A percentile compares a stretch with the other conserved stretches of the same genome.
phyloP scores from a whole-genome alignment of 2,888 invertebrate genomes.

The Agonopterix heracliana region DNA sequence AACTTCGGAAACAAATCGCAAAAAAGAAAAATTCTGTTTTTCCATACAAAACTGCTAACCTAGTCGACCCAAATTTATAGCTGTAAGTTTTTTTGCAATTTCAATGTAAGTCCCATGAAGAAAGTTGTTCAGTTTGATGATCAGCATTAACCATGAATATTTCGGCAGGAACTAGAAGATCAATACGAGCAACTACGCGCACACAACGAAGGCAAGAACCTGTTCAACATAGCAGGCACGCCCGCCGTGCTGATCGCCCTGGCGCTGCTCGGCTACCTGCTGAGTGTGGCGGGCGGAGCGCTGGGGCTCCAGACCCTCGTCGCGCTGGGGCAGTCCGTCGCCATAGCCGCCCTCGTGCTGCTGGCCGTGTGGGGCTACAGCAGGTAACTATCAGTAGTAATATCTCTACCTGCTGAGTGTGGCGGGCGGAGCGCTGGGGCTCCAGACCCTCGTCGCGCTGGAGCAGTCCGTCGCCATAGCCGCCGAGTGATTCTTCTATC shows the following conservation, averaged over 20 bases:
- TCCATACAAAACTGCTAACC: no score
- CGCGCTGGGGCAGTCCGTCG: conserved; percentile 83
- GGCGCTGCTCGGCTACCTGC: conserved; percentile 84
- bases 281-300: conserved; percentile 86
- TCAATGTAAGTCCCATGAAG: no score
- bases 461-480: conserved; percentile 85
- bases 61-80: no score
- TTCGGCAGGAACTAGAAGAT: conserved; percentile 86
- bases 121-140: no score
- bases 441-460: conserved; percentile 84
- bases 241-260: conserved; percentile 92
- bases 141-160: neutral
- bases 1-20: no score
- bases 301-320: conserved; percentile 87
- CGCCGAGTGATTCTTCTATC: no score
- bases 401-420: conserved; percentile 84
- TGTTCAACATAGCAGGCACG: conserved; percentile 95
- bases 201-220: conserved; percentile 98
- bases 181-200: conserved; percentile 87
- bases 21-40: no score
- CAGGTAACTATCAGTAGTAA: conserved; percentile 78
- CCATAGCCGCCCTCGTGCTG: conserved; percentile 84
- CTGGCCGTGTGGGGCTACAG: conserved; percentile 91
- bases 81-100: no score
- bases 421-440: conserved; percentile 84